Evolutionary conservation across 2,113 vertebrate species (phyloP), one percentile per base, ranked within the genome.

Genomic region (Semicossyphus pulcher): DNA sequence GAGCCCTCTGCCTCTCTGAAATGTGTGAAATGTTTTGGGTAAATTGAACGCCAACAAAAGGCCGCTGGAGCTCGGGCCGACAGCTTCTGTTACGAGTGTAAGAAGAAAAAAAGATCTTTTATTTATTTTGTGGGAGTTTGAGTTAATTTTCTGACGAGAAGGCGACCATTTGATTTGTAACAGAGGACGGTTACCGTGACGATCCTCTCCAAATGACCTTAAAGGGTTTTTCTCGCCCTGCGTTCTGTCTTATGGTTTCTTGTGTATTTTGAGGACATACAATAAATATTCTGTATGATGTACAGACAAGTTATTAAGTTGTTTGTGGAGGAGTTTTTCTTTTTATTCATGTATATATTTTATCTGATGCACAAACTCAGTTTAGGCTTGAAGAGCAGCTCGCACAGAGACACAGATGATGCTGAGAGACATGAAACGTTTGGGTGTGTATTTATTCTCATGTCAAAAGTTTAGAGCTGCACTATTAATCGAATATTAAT

Each of bases 281-380:
- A 87, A 89, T 90, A 89, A 88, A 91, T 68, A 58, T 77, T 86
- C 89, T 92, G 84, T 90, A 83, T 88, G 53, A 77, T 72, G 68
- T 88, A 61, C 85, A 90, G 73, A 86, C 72, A 63, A 45, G 37
- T 64, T 69, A 18, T 65, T 47, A 70, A 47, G 21, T 0, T 16
- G 37, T 34, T 1, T 73, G 70, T 85, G 14, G 10, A 20, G 41
- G 29, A 82, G 26, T 89, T 32, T 28, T 7, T 4, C n/a, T 15
- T n/a, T 52, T 20, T 20, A 37, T 39, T 42, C 3, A 28, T 21
- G 12, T 29, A 7, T 26, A 23, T 25, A 16, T 36, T 32, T n/a
- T n/a, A n/a, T n/a, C n/a, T n/a, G n/a, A n/a, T n/a, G n/a, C n/a
- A n/a, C n/a, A n/a, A n/a, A n/a, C n/a, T n/a, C n/a, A n/a, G n/a